A percentile compares a stretch with the other conserved stretches of the same genome.
Evolutionary conservation across 2,888 invertebrate genomes (phyloP).

Genomic region (Apamea crenata): DNA sequence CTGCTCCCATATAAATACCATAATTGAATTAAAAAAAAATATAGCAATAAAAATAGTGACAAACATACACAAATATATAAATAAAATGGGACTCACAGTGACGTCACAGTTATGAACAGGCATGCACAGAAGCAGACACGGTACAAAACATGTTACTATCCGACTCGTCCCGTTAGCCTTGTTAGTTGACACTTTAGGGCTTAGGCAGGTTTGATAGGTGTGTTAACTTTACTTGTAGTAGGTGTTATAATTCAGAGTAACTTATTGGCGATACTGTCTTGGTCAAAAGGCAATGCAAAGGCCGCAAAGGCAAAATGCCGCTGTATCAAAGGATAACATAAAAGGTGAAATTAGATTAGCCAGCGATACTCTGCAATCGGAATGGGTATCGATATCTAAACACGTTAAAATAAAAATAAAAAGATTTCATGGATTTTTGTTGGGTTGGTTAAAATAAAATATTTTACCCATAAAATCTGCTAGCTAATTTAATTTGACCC

Average conservation of each 20-base stretch:
- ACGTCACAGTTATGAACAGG: conserved; percentile 76
- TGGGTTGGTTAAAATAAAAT: too few species aligned
- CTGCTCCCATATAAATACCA: not conserved
- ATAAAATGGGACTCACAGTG: conserved; percentile 44
- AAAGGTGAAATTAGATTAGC: too few species aligned
- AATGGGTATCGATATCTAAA: too few species aligned
- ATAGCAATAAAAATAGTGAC: conserved; percentile 26
- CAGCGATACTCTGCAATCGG: too few species aligned
- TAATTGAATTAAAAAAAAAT: not conserved
- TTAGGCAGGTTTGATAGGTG: conserved; percentile 49
- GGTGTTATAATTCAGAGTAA: not conserved
- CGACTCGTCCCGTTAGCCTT: conserved; percentile 73
- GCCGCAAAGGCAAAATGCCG: too few species aligned
- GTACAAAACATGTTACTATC: conserved; percentile 73
- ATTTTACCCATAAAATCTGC: too few species aligned
- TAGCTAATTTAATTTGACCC: too few species aligned
- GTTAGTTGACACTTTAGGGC: conserved; percentile 72
- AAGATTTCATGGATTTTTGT: too few species aligned
- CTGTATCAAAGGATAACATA: too few species aligned
- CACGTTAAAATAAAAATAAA: too few species aligned
- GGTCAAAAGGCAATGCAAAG: not conserved
- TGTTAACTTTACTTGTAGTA: conserved; percentile 16
- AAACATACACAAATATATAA: conserved; percentile 47
- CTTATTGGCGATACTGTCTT: not conserved
- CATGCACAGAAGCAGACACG: conserved; percentile 86